Base-by-base conservation (phyloP, 2,888 invertebrate species). In the Subacronicta megacephala region DNA sequence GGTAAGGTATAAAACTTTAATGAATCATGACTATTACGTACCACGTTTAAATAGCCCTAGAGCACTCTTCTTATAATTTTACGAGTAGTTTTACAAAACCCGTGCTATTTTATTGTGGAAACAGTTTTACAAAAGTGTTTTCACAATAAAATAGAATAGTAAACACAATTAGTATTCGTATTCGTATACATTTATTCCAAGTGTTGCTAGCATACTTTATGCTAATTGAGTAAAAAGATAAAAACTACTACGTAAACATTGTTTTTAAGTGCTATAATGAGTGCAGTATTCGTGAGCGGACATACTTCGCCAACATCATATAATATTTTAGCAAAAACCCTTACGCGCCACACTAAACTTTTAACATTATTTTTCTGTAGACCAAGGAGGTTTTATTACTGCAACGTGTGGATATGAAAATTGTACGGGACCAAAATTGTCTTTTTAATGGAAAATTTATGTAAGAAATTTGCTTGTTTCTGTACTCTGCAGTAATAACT, bases 201-300 rank as follows among this genome's bases (percentile, higher is more conserved):
- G 60, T 56, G 62, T 54, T 62, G 42, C 58, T 58, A 67, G 46
- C 64, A 62, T 68, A 60, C 54, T 66, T 75, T 77, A 77, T 80
- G 80, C 73, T 76, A 80, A 80, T 80, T 69, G 41, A 17, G 60
- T 38, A 58, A 72, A 73, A 74, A 50, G 17, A 50, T 55, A 65
- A 66, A 70, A 64, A 59, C 38, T 69, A 62, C 61, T 60, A 52
- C 51, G 72, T 52, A 63, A 61, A 72, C 67, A 77, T 65, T 63
- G 59, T 55, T 75, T 76, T 76, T 64, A 67, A 72, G 60, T 67
- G 60, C 71, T 41, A 60, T 72, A 76, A 75, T 66, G 67, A 64
- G 46, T 56, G 47, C 45, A 54, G 51, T 52, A 62, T 62, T 60
- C 52, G 47, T 54, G 65, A 58, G 62, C 63, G 57, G 36, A 58